A percentile compares a stretch with the other conserved stretches of the same genome.
These are phyloP conservation scores for Tetranychus urticae DNA, from an alignment of 1,140 invertebrate species.

Conservation along the genomic window DNA sequence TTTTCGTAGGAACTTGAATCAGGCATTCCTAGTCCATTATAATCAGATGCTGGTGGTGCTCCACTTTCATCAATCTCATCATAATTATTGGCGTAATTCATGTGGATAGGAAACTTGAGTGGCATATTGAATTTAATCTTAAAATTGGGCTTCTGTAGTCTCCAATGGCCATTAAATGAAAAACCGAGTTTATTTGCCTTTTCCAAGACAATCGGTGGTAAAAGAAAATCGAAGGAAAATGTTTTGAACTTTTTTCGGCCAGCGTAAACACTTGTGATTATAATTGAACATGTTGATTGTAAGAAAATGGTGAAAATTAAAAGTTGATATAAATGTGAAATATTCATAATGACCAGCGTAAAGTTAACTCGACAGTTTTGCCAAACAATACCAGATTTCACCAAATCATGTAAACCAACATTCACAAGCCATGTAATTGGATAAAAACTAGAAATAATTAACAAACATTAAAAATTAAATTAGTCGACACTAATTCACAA, in stretches of 20 bases:
- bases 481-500: no score
- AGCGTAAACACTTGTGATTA: slow-evolving; percentile 1
- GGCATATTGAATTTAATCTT: not conserved
- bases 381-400: no score
- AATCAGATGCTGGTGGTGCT: not conserved
- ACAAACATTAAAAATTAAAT: no score
- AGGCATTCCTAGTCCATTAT: not conserved
- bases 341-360: not conserved
- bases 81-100: not conserved
- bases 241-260: slow-evolving; percentile 2
- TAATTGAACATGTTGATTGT: not conserved
- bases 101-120: not conserved
- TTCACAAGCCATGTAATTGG: no score
- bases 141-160: not conserved
- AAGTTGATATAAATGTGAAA: not conserved
- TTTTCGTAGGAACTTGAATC: not conserved
- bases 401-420: no score
- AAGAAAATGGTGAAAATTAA: not conserved
- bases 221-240: not conserved
- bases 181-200: not conserved
- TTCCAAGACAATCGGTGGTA: not conserved
- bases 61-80: not conserved
- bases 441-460: no score
- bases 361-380: no score
- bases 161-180: not conserved